Evolutionary conservation across 2,797 vertebrate species (phyloP).

Genomic region (Hyperoplus lanceolatus): DNA sequence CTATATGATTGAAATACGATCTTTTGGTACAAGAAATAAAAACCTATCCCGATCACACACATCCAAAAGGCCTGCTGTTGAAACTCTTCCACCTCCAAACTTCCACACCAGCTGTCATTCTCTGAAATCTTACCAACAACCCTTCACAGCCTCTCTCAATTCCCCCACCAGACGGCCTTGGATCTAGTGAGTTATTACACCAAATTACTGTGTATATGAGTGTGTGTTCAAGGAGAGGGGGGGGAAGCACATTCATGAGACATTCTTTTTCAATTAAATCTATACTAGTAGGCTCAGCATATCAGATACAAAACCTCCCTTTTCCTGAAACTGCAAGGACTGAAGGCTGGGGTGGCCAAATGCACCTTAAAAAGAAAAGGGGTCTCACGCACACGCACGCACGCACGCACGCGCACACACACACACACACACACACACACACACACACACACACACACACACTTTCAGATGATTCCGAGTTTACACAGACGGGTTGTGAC

Average conservation of each 20-base stretch:
- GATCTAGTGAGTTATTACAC: slow-evolving; percentile 69
- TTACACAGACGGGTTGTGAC: background rate
- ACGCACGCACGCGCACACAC: slow-evolving; percentile 31
- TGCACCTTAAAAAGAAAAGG: slow-evolving; percentile 33
- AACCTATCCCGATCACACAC: slow-evolving; percentile 1
- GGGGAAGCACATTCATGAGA: slow-evolving; percentile 53
- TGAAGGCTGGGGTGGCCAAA: slow-evolving; percentile 49
- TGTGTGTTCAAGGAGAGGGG: slow-evolving; percentile 27
- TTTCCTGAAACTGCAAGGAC: slow-evolving; percentile 74
- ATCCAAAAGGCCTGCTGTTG: slow-evolving; percentile 16
- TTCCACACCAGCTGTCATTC: slow-evolving; percentile 38
- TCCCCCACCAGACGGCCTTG: slow-evolving; percentile 66
- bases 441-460: slow-evolving; percentile 37
- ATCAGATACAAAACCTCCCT: slow-evolving; percentile 70
- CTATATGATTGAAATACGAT: slow-evolving; percentile 19
- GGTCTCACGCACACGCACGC: slow-evolving; percentile 26
- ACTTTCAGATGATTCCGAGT: slow-evolving; percentile 43
- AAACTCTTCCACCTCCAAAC: slow-evolving; percentile 39
- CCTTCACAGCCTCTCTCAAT: slow-evolving; percentile 48
- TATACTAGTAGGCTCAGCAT: slow-evolving; percentile 62
- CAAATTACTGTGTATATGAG: slow-evolving; percentile 62
- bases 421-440: slow-evolving; percentile 25
- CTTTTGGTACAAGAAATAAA: slow-evolving; percentile 5
- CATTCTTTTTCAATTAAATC: slow-evolving; percentile 79
- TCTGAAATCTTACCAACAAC: slow-evolving; percentile 46